Conservation (phyloP, 2,113 vertebrate genomes). For the Indicator maculatus region DNA sequence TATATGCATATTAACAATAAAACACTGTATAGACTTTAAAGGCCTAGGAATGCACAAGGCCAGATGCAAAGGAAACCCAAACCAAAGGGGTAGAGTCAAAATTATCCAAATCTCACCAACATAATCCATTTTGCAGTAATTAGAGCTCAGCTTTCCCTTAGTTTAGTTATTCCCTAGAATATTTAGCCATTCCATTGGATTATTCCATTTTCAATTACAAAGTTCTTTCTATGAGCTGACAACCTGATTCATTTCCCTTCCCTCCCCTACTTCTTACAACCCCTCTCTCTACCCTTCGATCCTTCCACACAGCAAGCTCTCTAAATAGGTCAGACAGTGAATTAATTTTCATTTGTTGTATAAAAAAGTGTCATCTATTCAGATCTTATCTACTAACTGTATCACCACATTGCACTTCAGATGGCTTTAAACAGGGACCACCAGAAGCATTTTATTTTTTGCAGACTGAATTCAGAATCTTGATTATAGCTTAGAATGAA, state of each 20-base stretch:
- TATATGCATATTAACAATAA: background rate
- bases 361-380: background rate
- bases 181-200: background rate
- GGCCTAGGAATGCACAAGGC: background rate
- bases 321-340: constrained; percentile 41
- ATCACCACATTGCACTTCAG: background rate
- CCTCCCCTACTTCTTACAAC: background rate
- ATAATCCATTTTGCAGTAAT: background rate
- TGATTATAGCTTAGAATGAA: constrained; percentile 3
- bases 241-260: background rate
- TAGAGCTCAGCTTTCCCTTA: background rate
- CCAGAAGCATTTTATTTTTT: constrained; percentile 1
- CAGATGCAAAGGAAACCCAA: background rate
- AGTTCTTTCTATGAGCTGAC: background rate
- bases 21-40: background rate
- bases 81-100: background rate
- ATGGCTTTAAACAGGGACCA: background rate
- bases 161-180: background rate
- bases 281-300: background rate
- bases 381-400: background rate
- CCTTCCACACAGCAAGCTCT: background rate
- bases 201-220: background rate
- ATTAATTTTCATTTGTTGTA: constrained; percentile 33
- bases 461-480: background rate
- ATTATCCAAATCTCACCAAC: background rate